Conservation (phyloP, 1,140 invertebrate genomes). For the Drosophila oshimai region DNA sequence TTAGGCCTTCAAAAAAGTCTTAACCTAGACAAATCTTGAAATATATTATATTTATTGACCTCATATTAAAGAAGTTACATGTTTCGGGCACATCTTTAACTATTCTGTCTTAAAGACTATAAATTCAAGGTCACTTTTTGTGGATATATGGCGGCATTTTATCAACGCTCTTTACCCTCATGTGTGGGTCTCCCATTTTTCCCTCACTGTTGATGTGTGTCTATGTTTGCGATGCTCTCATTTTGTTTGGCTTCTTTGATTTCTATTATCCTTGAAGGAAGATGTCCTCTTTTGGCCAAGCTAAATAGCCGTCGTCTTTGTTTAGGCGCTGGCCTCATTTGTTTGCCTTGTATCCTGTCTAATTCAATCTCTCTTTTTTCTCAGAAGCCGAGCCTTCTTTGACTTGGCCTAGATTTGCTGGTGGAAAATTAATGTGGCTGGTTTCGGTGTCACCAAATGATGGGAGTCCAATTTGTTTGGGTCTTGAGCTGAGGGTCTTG, state of each 20-base stretch:
- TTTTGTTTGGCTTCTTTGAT: constrained; percentile 67
- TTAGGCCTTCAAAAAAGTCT: too few relatives aligned
- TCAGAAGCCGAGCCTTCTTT: background rate
- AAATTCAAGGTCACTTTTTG: constrained; percentile 23
- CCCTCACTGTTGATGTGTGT: background rate
- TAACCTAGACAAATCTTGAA: too few relatives aligned
- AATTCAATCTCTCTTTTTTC: constrained; percentile 54
- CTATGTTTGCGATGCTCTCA: constrained; percentile 14
- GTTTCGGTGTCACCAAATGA: constrained; percentile 60
- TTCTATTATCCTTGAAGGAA: constrained; percentile 66
- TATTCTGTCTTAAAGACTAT: background rate
- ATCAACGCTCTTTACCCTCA: constrained; percentile 5
- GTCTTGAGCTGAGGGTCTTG: constrained; percentile 5
- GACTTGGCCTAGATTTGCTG: constrained; percentile 58
- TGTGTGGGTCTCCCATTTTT: background rate
- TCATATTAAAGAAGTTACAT: background rate
- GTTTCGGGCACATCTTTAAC: background rate
- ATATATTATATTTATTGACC: too few relatives aligned
- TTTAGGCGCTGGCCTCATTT: constrained; percentile 30
- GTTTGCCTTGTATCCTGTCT: constrained; percentile 56
- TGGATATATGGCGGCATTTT: background rate
- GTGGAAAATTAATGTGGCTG: constrained; percentile 56
- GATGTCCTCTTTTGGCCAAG: constrained; percentile 50
- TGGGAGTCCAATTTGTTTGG: constrained; percentile 54
- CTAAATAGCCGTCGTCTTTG: constrained; percentile 51